Percentiles rank a stretch among this genome's conserved stretches.
Conservation (phyloP, 2,113 vertebrate species). For the Gadus macrocephalus region DNA sequence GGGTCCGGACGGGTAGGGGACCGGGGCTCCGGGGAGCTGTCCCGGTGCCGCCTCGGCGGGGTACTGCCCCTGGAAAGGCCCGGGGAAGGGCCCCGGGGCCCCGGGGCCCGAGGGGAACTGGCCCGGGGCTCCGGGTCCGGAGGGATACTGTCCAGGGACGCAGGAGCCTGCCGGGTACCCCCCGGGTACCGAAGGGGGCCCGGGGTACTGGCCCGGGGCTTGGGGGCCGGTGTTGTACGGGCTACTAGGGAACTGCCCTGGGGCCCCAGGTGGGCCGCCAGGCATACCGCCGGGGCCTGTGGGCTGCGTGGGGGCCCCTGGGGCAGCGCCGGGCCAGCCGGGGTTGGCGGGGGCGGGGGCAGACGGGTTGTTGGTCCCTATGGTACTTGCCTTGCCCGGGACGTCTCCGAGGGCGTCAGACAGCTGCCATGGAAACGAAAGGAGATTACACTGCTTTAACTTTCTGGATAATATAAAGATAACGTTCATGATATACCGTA, state of each 20-base stretch:
- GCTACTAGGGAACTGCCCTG: slow-evolving; percentile 55
- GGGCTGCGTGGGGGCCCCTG: slow-evolving; percentile 70
- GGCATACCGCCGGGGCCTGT: slow-evolving; percentile 45
- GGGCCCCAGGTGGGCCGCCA: slow-evolving; percentile 61
- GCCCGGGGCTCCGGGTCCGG: slow-evolving; percentile 67
- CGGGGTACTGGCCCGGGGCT: slow-evolving; percentile 67
- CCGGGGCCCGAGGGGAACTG: slow-evolving; percentile 64
- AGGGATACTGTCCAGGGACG: slow-evolving; percentile 63
- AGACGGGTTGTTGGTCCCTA: slow-evolving; percentile 58
- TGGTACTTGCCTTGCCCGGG: slow-evolving; percentile 56
- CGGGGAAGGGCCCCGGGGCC: slow-evolving; percentile 67
- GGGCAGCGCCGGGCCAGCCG: slow-evolving; percentile 70
- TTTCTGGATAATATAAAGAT: not conserved
- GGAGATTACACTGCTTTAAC: not conserved
- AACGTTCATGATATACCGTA: not conserved
- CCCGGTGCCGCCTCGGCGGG: slow-evolving; percentile 68
- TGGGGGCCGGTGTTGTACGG: slow-evolving; percentile 61
- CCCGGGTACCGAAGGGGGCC: slow-evolving; percentile 61
- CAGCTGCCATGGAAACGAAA: slow-evolving; percentile 51
- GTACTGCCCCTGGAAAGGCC: slow-evolving; percentile 69
- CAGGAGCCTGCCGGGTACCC: slow-evolving; percentile 61
- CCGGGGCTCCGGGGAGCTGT: slow-evolving; percentile 66
- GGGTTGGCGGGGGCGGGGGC: slow-evolving; percentile 58
- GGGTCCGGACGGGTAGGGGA: slow-evolving; percentile 64
- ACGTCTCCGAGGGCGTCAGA: slow-evolving; percentile 68